Conservation (phyloP, 1,140 invertebrate genomes). For the Pseudomyrmex dendroicus region DNA sequence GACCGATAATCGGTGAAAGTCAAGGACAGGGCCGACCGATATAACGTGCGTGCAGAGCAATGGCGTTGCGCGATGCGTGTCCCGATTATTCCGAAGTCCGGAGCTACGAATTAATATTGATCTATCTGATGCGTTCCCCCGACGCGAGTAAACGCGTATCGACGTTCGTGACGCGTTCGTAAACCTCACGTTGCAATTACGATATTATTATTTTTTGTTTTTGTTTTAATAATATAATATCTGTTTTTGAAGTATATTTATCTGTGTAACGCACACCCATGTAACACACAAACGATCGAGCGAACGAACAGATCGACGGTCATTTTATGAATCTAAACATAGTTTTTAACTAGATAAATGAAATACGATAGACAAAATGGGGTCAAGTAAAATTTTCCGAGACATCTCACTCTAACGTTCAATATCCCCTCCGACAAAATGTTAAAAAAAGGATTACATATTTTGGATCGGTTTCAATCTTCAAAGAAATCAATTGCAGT, state of each 20-base stretch:
- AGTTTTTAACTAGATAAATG: too few species aligned
- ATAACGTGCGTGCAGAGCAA: constrained; percentile 9
- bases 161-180: background rate
- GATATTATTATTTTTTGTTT: background rate
- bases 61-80: constrained; percentile 37
- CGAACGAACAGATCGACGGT: too few species aligned
- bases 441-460: background rate
- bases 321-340: too few species aligned
- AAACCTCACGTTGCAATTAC: background rate
- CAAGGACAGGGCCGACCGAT: constrained; percentile 63
- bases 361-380: background rate
- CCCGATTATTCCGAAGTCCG: constrained; percentile 30
- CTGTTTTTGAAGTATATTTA: too few species aligned
- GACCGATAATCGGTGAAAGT: constrained; percentile 62
- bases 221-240: too few species aligned
- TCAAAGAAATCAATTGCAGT: background rate
- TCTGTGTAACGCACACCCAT: too few species aligned
- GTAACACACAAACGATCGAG: too few species aligned
- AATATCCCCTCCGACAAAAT: background rate
- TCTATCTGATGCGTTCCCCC: background rate
- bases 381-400: background rate
- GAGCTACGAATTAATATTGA: constrained; percentile 21
- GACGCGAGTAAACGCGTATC: background rate
- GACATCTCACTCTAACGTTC: background rate
- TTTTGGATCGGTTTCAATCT: background rate